Conservation (phyloP, 2,797 vertebrate species). For the Trachops cirrhosus region DNA sequence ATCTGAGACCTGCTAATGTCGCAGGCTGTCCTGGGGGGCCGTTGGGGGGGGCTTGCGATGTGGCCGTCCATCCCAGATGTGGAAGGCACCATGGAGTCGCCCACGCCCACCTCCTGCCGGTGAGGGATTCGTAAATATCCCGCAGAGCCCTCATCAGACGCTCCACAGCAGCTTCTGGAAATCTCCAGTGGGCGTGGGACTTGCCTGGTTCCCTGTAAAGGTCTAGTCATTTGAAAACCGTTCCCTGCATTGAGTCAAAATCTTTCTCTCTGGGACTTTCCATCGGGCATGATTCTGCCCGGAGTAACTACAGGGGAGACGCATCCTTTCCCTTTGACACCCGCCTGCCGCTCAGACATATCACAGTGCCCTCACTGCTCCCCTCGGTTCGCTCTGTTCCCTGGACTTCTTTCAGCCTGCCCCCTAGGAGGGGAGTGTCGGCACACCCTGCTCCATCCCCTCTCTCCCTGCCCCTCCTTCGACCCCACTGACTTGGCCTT, state of each 20-base stretch:
- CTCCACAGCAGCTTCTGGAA: not conserved
- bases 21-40: not conserved
- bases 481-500: not conserved
- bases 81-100: not conserved
- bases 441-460: not conserved
- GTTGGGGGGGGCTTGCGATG: rapidly evolving
- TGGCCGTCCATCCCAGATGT: not conserved
- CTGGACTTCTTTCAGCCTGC: not conserved
- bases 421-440: rapidly evolving
- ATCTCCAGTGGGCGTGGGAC: not conserved
- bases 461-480: not conserved
- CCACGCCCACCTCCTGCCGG: rapidly evolving
- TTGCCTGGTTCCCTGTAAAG: not conserved
- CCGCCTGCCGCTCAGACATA: rapidly evolving
- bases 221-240: not conserved
- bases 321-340: not conserved
- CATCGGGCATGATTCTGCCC: rapidly evolving
- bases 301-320: rapidly evolving
- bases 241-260: not conserved
- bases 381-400: not conserved
- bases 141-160: not conserved
- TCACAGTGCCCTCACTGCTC: not conserved
- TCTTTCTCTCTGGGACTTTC: not conserved
- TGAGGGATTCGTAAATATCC: not conserved
- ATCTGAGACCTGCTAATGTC: not conserved